Evolutionary conservation across 2,797 vertebrate genomes (phyloP).

Genomic region (Eurystomus glaucurus): DNA sequence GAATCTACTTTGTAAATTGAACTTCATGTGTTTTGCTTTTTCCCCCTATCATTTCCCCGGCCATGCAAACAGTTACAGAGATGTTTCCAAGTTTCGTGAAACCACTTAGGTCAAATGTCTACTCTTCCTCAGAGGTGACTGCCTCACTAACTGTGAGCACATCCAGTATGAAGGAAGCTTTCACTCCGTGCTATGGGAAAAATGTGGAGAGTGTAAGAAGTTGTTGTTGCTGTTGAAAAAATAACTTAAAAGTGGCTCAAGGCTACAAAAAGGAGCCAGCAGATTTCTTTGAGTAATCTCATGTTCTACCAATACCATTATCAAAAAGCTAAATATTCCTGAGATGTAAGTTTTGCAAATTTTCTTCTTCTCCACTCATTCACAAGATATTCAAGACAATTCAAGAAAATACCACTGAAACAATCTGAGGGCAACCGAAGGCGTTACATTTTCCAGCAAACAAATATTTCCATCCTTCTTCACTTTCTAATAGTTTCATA

Average conservation of each 20-base stretch:
- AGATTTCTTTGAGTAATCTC: neutral
- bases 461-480: neutral
- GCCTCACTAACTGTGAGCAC: neutral
- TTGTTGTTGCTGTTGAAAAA: neutral
- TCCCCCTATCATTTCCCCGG: neutral
- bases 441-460: neutral
- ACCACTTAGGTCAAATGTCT: neutral
- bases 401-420: neutral
- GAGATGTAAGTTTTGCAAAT: neutral
- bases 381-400: neutral
- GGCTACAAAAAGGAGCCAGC: neutral
- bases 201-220: rapidly evolving
- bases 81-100: neutral
- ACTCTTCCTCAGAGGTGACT: neutral
- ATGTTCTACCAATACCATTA: neutral
- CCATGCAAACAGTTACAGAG: neutral
- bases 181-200: neutral
- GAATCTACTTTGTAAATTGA: neutral
- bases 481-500: neutral
- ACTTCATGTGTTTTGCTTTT: neutral
- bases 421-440: neutral
- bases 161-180: neutral
- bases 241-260: neutral
- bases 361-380: neutral
- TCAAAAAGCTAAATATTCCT: neutral